phyloP scores from a whole-genome alignment of 2,888 invertebrate species.

The Monopis laevigella region DNA sequence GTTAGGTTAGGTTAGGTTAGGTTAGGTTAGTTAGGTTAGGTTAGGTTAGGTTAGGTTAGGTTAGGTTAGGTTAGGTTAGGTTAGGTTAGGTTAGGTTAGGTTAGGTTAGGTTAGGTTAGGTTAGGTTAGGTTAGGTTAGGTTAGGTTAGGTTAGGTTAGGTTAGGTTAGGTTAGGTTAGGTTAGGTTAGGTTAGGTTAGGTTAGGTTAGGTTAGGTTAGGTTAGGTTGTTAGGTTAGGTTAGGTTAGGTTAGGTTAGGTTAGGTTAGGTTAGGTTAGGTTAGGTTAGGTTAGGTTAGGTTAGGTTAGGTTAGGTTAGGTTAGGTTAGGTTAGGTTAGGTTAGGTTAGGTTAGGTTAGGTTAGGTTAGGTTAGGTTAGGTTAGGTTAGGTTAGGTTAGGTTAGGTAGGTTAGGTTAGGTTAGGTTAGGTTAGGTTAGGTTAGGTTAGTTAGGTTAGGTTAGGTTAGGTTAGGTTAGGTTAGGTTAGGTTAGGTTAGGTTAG shows the following conservation, averaged over 20 bases:
- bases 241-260: conserved; percentile 17
- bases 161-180: conserved; percentile 16
- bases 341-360: conserved; percentile 17
- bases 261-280: conserved; percentile 16
- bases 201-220: conserved; percentile 4
- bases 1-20: conserved; percentile 16
- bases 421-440: conserved; percentile 17
- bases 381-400: conserved; percentile 17
- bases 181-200: conserved; percentile 14
- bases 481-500: conserved; percentile 17
- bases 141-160: conserved; percentile 15
- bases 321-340: conserved; percentile 17
- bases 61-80: conserved; percentile 16
- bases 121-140: conserved; percentile 15
- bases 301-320: conserved; percentile 15
- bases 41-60: conserved; percentile 15
- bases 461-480: conserved; percentile 17
- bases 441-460: conserved; percentile 17
- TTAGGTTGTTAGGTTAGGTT: conserved; percentile 15
- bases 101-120: conserved; percentile 15
- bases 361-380: conserved; percentile 17
- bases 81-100: conserved; percentile 16
- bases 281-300: conserved; percentile 15
- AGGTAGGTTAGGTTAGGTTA: conserved; percentile 17
- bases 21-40: conserved; percentile 16